A percentile compares a stretch with the other conserved stretches of the same genome.
phyloP scores from a whole-genome alignment of 2,797 vertebrate species.

The Melanogrammus aeglefinus region DNA sequence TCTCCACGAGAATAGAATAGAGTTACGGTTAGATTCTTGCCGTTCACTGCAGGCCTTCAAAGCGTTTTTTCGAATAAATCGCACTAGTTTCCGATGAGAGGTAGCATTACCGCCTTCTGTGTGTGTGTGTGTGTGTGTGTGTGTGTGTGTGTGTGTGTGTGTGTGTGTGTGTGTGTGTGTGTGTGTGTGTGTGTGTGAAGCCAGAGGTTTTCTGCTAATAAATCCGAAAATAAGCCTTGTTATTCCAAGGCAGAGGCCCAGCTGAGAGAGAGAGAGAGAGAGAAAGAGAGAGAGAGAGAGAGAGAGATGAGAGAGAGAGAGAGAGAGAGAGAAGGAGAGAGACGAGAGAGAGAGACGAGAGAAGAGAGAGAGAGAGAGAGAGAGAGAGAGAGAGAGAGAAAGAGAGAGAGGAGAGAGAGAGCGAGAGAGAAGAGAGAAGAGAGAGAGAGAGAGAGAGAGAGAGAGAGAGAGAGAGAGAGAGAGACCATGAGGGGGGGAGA shows the following conservation, averaged over 20 bases:
- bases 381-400: no score
- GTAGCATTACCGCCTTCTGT: not conserved
- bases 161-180: not conserved
- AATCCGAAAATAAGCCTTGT: conserved; percentile 54
- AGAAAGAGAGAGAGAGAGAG: not conserved
- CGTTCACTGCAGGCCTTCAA: not conserved
- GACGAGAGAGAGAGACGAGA: no score
- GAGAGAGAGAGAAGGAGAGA: no score
- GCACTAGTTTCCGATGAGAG: not conserved
- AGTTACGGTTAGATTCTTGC: no score
- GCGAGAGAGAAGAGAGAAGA: not conserved
- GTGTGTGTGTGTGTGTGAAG: conserved; percentile 12
- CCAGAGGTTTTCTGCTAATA: conserved; percentile 38
- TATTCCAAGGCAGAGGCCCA: conserved; percentile 34
- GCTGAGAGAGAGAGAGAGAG: not conserved
- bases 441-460: no score
- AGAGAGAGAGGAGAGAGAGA: no score
- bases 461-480: no score
- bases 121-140: not conserved
- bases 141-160: not conserved
- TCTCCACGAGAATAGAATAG: not conserved
- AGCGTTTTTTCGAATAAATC: not conserved
- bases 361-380: no score
- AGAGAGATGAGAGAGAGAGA: no score
- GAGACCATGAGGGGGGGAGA: no score